These are phyloP conservation scores for Bombus cullumanus DNA, from an alignment of 1,140 invertebrate genomes.

Conservation along the genomic window DNA sequence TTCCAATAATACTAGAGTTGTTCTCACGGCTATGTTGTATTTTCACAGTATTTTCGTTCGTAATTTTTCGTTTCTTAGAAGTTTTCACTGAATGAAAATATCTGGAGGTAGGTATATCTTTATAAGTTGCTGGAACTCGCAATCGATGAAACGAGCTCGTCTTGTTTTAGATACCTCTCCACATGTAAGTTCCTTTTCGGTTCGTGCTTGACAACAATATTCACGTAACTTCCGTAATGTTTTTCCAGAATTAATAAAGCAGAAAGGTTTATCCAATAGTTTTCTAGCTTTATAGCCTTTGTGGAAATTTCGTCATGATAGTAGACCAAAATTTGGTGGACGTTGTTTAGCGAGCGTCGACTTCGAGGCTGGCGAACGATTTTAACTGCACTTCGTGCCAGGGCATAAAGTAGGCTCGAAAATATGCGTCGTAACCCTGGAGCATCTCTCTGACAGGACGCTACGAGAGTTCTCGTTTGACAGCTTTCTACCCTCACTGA, in stretches of 20 bases:
- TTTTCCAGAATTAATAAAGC: not conserved
- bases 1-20: not conserved
- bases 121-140: not conserved
- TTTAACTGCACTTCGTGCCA: slow-evolving; percentile 27
- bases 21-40: not conserved
- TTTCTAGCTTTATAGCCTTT: not conserved
- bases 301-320: slow-evolving; percentile 2
- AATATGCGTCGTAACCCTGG: slow-evolving; percentile 47
- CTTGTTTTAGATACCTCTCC: not conserved
- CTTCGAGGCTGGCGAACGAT: not conserved
- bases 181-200: not conserved
- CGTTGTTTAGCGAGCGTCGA: not conserved
- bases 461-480: slow-evolving; percentile 3
- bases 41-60: not conserved
- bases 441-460: not conserved
- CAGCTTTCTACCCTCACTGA: not conserved
- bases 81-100: not conserved
- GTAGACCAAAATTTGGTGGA: slow-evolving; percentile 3
- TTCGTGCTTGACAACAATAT: not conserved
- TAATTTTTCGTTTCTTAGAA: too few relatives aligned
- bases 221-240: not conserved
- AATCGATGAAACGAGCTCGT: not conserved
- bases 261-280: not conserved
- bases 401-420: slow-evolving; percentile 21
- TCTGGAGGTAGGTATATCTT: not conserved